phyloP scores from a whole-genome alignment of 2,113 vertebrate species.

The Podarcis cretensis region DNA sequence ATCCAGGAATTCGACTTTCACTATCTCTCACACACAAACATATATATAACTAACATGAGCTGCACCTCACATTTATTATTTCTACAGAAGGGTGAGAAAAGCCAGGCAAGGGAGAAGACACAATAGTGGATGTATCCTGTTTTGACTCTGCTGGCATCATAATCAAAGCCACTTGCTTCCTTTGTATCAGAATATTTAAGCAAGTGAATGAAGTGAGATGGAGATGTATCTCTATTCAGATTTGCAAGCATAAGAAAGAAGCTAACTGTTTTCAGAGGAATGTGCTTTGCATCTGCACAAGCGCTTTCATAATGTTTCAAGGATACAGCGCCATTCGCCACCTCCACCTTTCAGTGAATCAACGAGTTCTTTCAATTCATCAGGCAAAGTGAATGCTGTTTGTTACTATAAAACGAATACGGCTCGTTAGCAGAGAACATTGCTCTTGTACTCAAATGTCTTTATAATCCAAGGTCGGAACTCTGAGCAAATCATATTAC shows the following conservation, averaged over 20 bases:
- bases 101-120: not conserved
- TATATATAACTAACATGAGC: too few relatives aligned
- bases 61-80: not conserved
- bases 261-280: not conserved
- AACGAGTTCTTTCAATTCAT: accelerated
- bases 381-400: conserved; percentile 5
- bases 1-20: too few relatives aligned
- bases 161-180: not conserved
- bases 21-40: too few relatives aligned
- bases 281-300: not conserved
- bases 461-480: not conserved
- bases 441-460: accelerated
- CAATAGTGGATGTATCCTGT: not conserved
- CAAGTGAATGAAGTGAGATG: not conserved
- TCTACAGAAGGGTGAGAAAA: not conserved
- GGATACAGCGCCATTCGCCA: not conserved
- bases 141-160: not conserved
- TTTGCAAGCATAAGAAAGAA: not conserved
- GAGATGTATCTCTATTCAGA: not conserved
- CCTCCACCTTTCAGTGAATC: not conserved
- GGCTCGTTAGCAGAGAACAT: accelerated
- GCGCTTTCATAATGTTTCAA: not conserved
- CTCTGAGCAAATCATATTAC: not conserved
- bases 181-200: not conserved
- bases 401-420: conserved; percentile 2